Base-by-base conservation (phyloP, 2,888 invertebrate genomes). In the Caenorhabditis virilis region DNA sequence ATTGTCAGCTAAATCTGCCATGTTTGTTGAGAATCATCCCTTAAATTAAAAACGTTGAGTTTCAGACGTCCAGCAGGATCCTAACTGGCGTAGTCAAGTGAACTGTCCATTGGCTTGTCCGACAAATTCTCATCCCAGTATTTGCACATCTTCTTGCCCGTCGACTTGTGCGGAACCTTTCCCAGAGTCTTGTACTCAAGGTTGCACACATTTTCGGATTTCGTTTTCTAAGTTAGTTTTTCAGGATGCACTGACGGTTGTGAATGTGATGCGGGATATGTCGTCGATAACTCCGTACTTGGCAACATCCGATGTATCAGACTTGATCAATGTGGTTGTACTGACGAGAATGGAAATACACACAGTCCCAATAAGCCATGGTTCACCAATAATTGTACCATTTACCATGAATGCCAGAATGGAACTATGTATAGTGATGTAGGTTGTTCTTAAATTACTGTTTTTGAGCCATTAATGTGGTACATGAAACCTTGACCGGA, bases 231-330 rank as follows among this genome's bases (percentile, higher is more conserved):
- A n/a, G n/a, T n/a, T n/a, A n/a, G n/a, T n/a, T 26, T 23, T 63
- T 47, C 45, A 64, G 72, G 74, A 25, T 78, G 76, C 51, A 52
- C 58, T 26, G 81, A 83, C 55, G 82, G 82, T 6, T 83, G 83
- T 59, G 64, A 67, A 41, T 83, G 83, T 61, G 76, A 79, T 46
- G 52, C 69, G 4, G 83, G 82, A 26, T 81, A 70, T 57, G 76
- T 81, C 0, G 41, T 69, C 11, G 76, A 76, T 61, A 72, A 74
- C 45, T 52, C 69, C 4, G 43, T 63, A 11, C 56, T 61, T 1
- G 41, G 49, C 6, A 33, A 35, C 7, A 23, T 60, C 18, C 58
- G 54, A 13, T 74, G 74, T 42, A 64, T 74, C 49, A 51, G 57
- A 26, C 33, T 72, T 35, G 60, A 70, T 13, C 52, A 65, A 9